Base-by-base conservation (phyloP, 2,113 vertebrate genomes). In the Percina caprodes region DNA sequence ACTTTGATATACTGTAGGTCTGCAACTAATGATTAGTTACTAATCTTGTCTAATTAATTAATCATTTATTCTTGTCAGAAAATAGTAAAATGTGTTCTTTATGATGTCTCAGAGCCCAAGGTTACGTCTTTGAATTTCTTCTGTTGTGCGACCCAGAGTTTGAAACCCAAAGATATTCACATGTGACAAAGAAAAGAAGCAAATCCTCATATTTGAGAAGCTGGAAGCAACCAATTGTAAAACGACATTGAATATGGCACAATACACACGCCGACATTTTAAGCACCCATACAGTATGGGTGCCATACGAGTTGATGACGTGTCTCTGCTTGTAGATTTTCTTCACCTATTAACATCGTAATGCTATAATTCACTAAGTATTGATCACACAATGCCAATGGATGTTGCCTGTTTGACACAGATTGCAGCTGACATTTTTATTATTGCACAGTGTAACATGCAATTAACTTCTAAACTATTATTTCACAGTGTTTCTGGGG, bases 391-490 rank as follows among this genome's bases (percentile, higher is more conserved):
- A 45, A 8, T 1, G 15, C 24, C 69, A 71, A 52, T 23, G 19
- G 14, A 68, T 23, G 16, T 10, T 4, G 26, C 21, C 49, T 39
- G 58, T 49, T 12, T 51, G 21, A 45, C 42, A 46, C 56, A 70
- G 59, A 66, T 60, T 70, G 10, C 19, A 9, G 26, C 56, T 48
- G 54, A 24, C 15, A 55, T 56, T 79, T 42, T 59, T 60, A 48
- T 66, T 48, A 33, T 62, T 1, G 6, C 42, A 14, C 48, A 4
- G 48, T 21, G 13, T 45, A 12, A 75, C 26, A 30, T 1, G 51
- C 63, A 62, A 26, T 30, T 39, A 65, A 65, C n/a, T 65, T 39
- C 19, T 9, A 26, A 35, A 61, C 54, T 71, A 59, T 55, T 70
- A 52, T 75, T 23, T 21, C 30, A 19, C 30, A 5, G 26, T 0